These are phyloP conservation scores for Leptopilina syphax DNA, from an alignment of 2,888 invertebrate genomes.

Conservation along the genomic window DNA sequence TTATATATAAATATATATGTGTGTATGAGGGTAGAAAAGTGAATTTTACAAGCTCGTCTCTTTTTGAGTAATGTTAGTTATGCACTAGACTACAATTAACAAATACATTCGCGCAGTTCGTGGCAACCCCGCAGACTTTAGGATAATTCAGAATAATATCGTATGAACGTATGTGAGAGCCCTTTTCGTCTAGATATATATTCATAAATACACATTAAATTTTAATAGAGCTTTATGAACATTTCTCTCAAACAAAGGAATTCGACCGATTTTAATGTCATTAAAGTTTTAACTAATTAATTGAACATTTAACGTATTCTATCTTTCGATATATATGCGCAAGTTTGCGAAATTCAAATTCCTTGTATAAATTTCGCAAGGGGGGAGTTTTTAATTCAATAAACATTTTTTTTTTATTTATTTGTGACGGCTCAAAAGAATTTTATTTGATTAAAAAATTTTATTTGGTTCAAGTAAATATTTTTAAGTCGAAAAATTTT, in stretches of 20 bases:
- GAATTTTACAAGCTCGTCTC: constrained; percentile 20
- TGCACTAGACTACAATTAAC: constrained; percentile 21
- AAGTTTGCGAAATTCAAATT: no score
- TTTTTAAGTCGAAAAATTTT: no score
- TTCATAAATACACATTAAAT: neutral
- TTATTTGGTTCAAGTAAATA: no score
- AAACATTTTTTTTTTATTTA: no score
- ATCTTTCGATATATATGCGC: no score
- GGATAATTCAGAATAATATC: constrained; percentile 23
- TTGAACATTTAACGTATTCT: neutral
- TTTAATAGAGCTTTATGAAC: neutral
- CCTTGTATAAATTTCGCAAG: no score
- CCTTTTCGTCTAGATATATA: constrained; percentile 10
- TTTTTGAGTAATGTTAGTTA: constrained; percentile 18
- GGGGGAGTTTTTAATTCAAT: no score
- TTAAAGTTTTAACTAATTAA: neutral
- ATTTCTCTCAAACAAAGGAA: neutral
- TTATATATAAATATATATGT: no score
- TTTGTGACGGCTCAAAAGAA: no score
- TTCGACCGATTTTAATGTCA: neutral
- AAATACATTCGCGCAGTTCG: neutral
- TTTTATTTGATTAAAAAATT: no score
- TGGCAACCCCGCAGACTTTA: neutral
- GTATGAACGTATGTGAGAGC: constrained; percentile 1
- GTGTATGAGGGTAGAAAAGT: neutral